These are phyloP conservation scores for Helicolenus hilgendorfi DNA, from an alignment of 2,797 vertebrate genomes.

Conservation along the genomic window DNA sequence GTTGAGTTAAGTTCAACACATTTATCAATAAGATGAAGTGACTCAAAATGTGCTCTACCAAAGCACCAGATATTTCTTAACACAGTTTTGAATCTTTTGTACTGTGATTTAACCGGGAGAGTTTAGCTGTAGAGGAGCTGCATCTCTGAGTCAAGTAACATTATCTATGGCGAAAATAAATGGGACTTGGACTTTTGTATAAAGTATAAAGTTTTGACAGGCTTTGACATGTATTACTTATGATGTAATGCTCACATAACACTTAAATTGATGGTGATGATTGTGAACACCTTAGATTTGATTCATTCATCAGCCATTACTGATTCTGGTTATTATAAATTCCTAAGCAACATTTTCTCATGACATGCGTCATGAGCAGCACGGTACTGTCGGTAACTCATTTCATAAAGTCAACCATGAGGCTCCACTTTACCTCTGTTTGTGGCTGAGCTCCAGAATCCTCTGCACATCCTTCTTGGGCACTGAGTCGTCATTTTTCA, in stretches of 20 bases:
- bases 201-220: not conserved
- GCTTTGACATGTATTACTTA: not conserved
- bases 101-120: not conserved
- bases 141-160: not conserved
- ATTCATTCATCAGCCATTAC: not conserved
- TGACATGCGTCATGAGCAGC: not conserved
- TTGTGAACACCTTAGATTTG: not conserved
- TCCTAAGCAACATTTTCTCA: not conserved
- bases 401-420: conserved; percentile 16
- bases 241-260: not conserved
- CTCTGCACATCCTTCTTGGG: conserved; percentile 95
- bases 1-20: no score
- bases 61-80: not conserved
- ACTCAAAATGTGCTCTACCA: no score
- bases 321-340: not conserved
- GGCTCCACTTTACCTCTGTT: conserved; percentile 93
- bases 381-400: not conserved
- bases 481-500: conserved; percentile 95
- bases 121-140: not conserved
- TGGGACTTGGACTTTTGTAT: not conserved
- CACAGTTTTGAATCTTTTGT: not conserved
- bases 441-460: conserved; percentile 96
- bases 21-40: no score
- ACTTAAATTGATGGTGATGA: not conserved
- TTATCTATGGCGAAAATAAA: not conserved